Evolutionary conservation across 2,888 invertebrate genomes (phyloP), one percentile per base, ranked within the genome.

Genomic region (Schrankia costaestrigalis): DNA sequence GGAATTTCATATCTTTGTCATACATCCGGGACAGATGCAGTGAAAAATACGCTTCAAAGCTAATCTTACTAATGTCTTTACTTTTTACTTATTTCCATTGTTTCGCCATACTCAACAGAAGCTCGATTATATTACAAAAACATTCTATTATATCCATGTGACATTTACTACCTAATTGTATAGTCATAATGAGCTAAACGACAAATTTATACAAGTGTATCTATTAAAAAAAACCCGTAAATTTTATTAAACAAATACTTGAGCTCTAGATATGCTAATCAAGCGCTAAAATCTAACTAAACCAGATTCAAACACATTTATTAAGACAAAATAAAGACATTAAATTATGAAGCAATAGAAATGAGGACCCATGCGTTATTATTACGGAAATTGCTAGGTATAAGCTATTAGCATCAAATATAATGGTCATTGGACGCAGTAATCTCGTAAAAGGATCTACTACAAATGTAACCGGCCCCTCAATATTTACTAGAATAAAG

Each of bases 401-500:
- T 60, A 58, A 48, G 56, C 59, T 63, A 76, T 76, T 76, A 74
- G 68, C 68, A 70, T 60, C 60, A 63, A 58, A 61, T 52, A 53
- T 63, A 63, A 71, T 71, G 62, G 66, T 65, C 64, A 70, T 64
- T 63, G 68, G 56, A 50, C 52, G 47, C 51, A 58, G 55, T 71
- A 69, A 73, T 75, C 71, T 69, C 45, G 54, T 67, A 65, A 71
- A 70, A 63, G 63, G 58, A 76, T 73, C 68, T 56, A 45, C 60
- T 58, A 58, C 63, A 53, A 56, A 52, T 53, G 60, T 58, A 50
- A 44, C 50, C 48, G 33, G 47, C 46, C 59, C 41, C 54, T 64
- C 65, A 65, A 71, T 77, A 74, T 78, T 76, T 71, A 71, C 66
- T 63, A 55, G 67, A 64, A 67, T 77, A 71, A 75, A 78, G 66